Percentiles rank a stretch among this genome's conserved stretches.
These are phyloP conservation scores for Rhipidura dahli DNA, from an alignment of 2,113 vertebrate species.

Conservation along the genomic window DNA sequence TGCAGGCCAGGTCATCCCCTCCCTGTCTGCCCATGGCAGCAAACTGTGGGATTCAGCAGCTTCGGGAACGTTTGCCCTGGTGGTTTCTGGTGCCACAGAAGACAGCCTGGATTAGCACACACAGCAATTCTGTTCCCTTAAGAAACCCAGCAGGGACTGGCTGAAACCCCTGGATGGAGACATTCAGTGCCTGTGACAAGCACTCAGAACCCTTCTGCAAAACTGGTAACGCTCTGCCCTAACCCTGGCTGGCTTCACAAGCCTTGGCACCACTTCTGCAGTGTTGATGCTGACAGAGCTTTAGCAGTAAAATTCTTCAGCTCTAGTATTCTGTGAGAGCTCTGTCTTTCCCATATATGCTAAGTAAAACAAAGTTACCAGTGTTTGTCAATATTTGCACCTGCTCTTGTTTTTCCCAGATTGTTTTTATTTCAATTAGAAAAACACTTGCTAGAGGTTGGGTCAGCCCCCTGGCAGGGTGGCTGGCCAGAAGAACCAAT, in stretches of 20 bases:
- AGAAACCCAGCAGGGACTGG: neutral
- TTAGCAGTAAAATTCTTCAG: too few species aligned
- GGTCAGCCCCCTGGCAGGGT: too few species aligned
- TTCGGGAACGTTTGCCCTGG: neutral
- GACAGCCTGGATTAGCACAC: neutral
- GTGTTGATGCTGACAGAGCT: too few species aligned
- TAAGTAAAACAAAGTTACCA: too few species aligned
- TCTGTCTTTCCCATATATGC: too few species aligned
- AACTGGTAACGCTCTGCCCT: neutral
- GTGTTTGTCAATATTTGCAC: too few species aligned
- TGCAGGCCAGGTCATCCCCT: neutral
- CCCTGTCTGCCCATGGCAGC: neutral
- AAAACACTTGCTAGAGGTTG: too few species aligned
- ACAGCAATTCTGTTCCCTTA: neutral
- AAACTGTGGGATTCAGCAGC: neutral
- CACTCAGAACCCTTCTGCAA: neutral
- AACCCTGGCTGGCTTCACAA: neutral
- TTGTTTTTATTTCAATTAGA: too few species aligned
- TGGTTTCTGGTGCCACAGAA: neutral
- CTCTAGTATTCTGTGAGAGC: too few species aligned
- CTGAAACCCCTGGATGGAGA: neutral
- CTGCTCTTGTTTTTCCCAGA: too few species aligned
- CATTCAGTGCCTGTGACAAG: too few species aligned
- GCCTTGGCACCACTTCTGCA: fast-evolving
- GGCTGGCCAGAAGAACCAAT: too few species aligned